Conservation (phyloP, 2,888 invertebrate genomes). For the Hirudinaria manillensis region DNA sequence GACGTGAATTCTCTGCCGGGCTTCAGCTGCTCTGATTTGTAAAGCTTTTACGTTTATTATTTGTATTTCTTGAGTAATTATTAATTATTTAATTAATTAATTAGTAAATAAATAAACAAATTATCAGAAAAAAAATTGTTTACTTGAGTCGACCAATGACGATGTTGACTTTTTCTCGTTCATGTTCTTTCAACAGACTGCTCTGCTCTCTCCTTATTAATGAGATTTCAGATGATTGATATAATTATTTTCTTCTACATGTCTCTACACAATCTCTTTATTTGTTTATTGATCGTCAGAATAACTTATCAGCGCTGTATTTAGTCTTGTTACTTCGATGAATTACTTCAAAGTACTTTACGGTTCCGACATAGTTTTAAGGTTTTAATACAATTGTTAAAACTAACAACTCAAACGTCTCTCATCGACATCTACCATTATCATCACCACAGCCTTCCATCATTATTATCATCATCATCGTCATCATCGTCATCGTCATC, state of each 20-base stretch:
- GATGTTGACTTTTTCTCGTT: conserved; percentile 12
- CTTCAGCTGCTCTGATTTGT: conserved; percentile 25
- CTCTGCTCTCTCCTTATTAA: background rate
- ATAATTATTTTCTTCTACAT: too few relatives aligned
- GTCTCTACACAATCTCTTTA: too few relatives aligned
- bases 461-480: too few relatives aligned
- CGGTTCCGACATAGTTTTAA: background rate
- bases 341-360: too few relatives aligned
- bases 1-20: conserved; percentile 28
- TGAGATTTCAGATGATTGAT: too few relatives aligned
- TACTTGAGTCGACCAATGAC: conserved; percentile 25
- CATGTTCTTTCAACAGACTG: background rate
- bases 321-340: too few relatives aligned
- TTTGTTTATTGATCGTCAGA: too few relatives aligned
- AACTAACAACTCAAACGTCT: background rate
- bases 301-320: too few relatives aligned
- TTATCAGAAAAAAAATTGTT: background rate
- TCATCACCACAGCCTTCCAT: too few relatives aligned
- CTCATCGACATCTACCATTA: background rate
- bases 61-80: background rate
- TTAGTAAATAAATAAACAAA: background rate
- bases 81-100: background rate
- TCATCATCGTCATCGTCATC: background rate
- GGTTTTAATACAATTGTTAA: background rate
- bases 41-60: background rate